Evolutionary conservation across 2,888 invertebrate genomes (phyloP).

Genomic region (Gasteruption jaculator): DNA sequence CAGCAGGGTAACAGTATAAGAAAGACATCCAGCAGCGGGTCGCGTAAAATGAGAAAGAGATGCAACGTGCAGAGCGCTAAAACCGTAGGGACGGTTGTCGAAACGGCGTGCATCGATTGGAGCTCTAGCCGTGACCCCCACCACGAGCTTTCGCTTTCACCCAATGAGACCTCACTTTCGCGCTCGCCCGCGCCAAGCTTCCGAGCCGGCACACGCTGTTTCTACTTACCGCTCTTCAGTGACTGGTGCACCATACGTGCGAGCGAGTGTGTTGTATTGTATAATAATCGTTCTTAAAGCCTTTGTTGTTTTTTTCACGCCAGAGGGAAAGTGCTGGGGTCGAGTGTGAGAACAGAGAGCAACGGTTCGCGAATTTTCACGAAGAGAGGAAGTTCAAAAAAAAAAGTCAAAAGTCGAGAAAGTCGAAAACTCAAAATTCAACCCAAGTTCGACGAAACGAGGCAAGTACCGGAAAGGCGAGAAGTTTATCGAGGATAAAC

Average conservation of each 20-base stretch:
- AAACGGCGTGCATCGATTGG: constrained; percentile 50
- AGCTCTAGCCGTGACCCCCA: constrained; percentile 51
- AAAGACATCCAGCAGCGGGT: constrained; percentile 4
- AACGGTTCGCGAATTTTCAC: constrained; percentile 23
- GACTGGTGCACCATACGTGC: constrained; percentile 40
- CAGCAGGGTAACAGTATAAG: constrained; percentile 13
- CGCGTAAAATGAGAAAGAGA: constrained; percentile 19
- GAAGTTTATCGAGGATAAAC: no score
- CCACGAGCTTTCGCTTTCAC: constrained; percentile 52
- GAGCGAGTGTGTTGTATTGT: constrained; percentile 33
- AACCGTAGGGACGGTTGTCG: constrained; percentile 33
- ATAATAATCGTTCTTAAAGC: no score
- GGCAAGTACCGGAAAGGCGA: no score
- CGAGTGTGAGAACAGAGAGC: constrained; percentile 13
- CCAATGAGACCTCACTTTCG: constrained; percentile 52
- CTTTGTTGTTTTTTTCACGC: no score
- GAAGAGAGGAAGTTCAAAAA: no score
- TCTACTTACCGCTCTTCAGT: constrained; percentile 31
- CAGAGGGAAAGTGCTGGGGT: constrained; percentile 18
- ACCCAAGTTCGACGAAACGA: no score
- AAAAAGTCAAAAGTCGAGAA: no score
- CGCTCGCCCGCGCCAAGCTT: constrained; percentile 44
- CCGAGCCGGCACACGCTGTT: constrained; percentile 38
- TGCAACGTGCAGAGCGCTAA: constrained; percentile 25
- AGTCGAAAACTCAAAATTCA: no score